Base-by-base conservation (phyloP, 23 tunicate species). In the Pegea sp. region DNA sequence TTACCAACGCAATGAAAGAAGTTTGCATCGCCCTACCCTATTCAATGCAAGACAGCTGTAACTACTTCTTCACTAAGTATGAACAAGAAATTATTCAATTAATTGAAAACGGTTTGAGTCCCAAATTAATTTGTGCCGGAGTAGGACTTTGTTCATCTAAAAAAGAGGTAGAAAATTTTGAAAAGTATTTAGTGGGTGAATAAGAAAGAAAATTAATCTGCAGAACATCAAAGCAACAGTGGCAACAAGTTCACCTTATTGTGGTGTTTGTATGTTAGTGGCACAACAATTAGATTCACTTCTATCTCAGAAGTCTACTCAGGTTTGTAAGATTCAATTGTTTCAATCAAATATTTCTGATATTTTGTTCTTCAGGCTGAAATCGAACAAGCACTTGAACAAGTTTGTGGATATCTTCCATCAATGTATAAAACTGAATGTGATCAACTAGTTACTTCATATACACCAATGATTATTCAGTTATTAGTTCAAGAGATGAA, bases 11-110 rank as follows among this genome's bases (percentile, higher is more conserved):
- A 3, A 22, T 67, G 34, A 42, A 67, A 18, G 46, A 34, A 8
- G 72, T 68, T 21, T 68, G 75, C 57, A 16, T 24, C 16, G 22
- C 59, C 49, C 31, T 68, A 32, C 75, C 75, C 3, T 56, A 26
- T 2, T 28, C 24, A 24, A 43, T 24, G 28, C 44, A 57, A 34
- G 22, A 13, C 44, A 19, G 5, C 2, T 65, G 71, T 31, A 26
- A 56, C 29, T 21, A 34, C 18, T 32, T 65, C 31, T 43, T 61
- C 24, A 44, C 3, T 32, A 42, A 61, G 16, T 61, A 61, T 18
- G 66, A 31, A 20, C n/a, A 28, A 24, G 27, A 20, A 28, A 48
- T 61, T 24, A 16, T 38, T 11, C 13, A 38, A 38, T 11, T 16
- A 16, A 11, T 38, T 38, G 16, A 8, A 38, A 38, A 38, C 16